Evolutionary conservation across 2,113 vertebrate species (phyloP).

Genomic region (Plecotus auritus): DNA sequence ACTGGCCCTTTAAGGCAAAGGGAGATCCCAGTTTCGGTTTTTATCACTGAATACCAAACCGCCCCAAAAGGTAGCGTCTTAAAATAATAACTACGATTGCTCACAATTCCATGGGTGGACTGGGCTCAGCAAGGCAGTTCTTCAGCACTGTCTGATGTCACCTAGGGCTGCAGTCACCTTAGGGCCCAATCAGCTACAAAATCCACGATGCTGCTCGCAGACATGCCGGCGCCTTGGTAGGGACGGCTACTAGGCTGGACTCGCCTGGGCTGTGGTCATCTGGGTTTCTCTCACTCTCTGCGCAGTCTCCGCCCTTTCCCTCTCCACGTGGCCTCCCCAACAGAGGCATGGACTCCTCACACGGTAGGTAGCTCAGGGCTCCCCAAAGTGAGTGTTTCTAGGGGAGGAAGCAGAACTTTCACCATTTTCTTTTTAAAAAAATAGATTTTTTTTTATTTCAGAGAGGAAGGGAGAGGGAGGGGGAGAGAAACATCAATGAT

Average conservation of each 20-base stretch:
- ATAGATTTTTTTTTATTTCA: too few species aligned
- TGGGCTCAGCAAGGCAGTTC: background rate
- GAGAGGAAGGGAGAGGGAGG: too few species aligned
- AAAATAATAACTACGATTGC: background rate
- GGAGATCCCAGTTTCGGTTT: background rate
- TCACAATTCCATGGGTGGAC: background rate
- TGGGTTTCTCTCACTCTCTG: background rate
- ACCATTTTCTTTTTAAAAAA: background rate
- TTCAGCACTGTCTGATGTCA: too few species aligned
- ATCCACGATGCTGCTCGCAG: fast-evolving
- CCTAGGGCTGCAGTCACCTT: too few species aligned
- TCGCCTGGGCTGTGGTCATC: too few species aligned
- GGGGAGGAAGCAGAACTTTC: background rate
- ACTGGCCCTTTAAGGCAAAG: background rate
- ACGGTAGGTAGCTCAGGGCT: background rate
- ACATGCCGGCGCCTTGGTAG: background rate
- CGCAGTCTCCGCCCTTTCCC: background rate
- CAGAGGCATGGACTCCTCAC: background rate
- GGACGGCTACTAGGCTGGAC: background rate
- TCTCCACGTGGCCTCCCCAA: background rate
- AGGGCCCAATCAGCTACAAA: background rate
- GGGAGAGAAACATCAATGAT: too few species aligned
- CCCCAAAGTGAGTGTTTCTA: background rate
- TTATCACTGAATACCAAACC: background rate
- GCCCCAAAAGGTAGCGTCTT: background rate